Percentiles rank a stretch among this genome's conserved stretches.
phyloP scores from a whole-genome alignment of 2,113 vertebrate genomes.

The Donacobius atricapilla region DNA sequence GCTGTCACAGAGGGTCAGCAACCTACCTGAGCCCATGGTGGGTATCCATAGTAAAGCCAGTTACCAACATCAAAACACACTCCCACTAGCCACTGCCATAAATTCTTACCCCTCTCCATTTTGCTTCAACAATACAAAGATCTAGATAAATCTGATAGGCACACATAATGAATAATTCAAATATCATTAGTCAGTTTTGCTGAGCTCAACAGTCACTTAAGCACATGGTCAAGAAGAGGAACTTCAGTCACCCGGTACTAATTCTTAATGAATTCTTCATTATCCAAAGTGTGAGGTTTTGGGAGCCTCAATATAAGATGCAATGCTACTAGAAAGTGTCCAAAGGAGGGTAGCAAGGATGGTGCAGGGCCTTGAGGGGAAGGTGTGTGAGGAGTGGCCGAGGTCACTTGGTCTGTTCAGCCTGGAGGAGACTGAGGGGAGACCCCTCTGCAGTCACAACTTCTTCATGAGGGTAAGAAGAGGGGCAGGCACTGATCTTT shows the following conservation, averaged over 20 bases:
- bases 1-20: background rate
- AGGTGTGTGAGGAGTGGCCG: rapidly evolving
- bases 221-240: background rate
- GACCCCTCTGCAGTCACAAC: rapidly evolving
- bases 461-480: rapidly evolving
- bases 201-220: background rate
- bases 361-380: background rate
- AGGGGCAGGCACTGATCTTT: background rate
- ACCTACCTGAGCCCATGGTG: rapidly evolving
- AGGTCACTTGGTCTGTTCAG: background rate
- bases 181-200: background rate
- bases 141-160: background rate
- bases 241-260: background rate
- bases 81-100: background rate
- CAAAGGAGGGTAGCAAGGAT: background rate
- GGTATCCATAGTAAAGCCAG: background rate
- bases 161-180: background rate
- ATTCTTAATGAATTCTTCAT: background rate
- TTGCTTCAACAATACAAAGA: background rate
- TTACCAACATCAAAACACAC: background rate
- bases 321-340: background rate
- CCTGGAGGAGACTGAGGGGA: background rate
- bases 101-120: background rate
- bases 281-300: background rate
- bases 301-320: background rate